Conservation (phyloP, 2,113 vertebrate genomes). For the Corythornis madagascariensis region DNA sequence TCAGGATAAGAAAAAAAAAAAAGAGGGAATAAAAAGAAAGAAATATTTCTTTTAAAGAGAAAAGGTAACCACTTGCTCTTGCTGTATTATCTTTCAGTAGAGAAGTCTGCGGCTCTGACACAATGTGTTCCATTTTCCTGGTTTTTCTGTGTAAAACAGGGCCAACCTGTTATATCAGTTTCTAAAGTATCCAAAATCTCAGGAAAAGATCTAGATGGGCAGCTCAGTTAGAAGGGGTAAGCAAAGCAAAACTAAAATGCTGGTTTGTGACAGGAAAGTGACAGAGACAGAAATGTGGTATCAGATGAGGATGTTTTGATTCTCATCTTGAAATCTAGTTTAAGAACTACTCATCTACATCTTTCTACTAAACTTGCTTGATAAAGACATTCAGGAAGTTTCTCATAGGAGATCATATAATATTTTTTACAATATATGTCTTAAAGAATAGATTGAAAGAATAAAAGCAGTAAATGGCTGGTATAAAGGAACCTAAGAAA, state of each 20-base stretch:
- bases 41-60: no score
- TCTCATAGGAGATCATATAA: neutral
- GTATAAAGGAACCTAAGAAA: neutral
- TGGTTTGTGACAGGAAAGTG: neutral
- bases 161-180: neutral
- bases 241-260: neutral
- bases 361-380: neutral
- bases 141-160: neutral
- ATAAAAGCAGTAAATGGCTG: neutral
- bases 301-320: neutral
- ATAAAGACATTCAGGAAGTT: neutral
- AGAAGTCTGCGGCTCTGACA: neutral
- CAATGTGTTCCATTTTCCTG: neutral
- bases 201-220: neutral
- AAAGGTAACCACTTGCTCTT: neutral
- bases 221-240: fast-evolving
- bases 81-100: neutral
- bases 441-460: neutral
- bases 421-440: neutral
- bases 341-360: neutral
- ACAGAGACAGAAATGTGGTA: neutral
- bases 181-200: neutral
- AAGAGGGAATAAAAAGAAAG: neutral
- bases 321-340: neutral
- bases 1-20: neutral